Evolutionary conservation across 2,113 vertebrate genomes (phyloP), one percentile per base, ranked within the genome.

Genomic region (Stegastes partitus): DNA sequence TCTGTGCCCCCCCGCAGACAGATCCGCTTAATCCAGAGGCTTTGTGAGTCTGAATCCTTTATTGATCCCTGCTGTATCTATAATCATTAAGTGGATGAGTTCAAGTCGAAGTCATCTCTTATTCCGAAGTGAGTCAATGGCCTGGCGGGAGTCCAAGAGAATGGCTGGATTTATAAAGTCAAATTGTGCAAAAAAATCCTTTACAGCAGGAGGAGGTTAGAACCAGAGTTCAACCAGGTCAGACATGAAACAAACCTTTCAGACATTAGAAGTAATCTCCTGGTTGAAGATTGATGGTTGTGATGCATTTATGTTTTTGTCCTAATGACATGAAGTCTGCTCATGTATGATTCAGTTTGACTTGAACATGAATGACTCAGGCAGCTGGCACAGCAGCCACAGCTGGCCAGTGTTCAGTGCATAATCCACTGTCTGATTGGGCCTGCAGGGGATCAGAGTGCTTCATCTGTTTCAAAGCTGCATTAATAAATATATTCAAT

Each of bases 11-110:
- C 21, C 50, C 58, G 28, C 11, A 10, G 22, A 72, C 12, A 80
- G 11, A 68, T 61, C 58, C 25, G 69, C 44, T 50, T 86, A 79
- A 82, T 77, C 73, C 78, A 14, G 28, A 74, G 71, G 70, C 73
- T 78, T 72, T 59, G 25, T 67, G 61, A 69, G 65, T 54, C 80
- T 47, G n/a, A 61, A 74, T 83, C 74, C 67, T 66, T 26, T n/a
- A 19, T 68, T 81, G 31, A 77, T 58, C 74, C 37, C 68, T 44
- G 5, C 34, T 58, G 53, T 72, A 55, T 78, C 25, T n/a, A 53
- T 37, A 42, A 53, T 25, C 67, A 68, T 39, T 16, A 44, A 34
- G 16, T 42, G 42, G 8, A 25, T 57, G 14, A 63, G 59, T 59
- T 78, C 68, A 63, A 14, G 31, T 31, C 44, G 22, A 64, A n/a